Evolutionary conservation across 2,113 vertebrate genomes (phyloP), one percentile per base, ranked within the genome.

Genomic region (Cebidichthys violaceus): DNA sequence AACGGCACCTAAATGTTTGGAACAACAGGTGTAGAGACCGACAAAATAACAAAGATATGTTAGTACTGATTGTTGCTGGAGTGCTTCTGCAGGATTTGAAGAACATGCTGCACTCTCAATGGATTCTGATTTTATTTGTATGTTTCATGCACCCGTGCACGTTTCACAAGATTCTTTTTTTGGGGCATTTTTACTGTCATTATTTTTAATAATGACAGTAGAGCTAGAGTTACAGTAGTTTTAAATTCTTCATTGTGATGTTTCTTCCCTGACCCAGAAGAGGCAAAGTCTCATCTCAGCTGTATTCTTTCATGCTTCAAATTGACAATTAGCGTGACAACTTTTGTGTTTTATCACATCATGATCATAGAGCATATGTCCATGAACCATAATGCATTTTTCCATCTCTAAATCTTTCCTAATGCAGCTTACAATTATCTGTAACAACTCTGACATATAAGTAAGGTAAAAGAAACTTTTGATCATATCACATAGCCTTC

Each of bases 121-220:
- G 9, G 20, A 52, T 9, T 52, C 14, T 1, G 13, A 52, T 43
- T 43, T 13, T 43, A 11, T 43, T 45, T 45, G 4, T 20, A n/a
- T 39, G 9, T 78, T 45, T 45, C 0, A 24, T 3, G 20, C 15
- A 52, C 11, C 1, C 31, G n/a, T 70, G n/a, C 6, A 60, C 3
- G 6, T 55, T 66, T 33, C 33, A n/a, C 8, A 4, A 37, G 27
- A 47, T 29, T 59, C 24, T 79, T n/a, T 79, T 79, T 60, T 39
- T 5, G 29, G 41, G 2, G 11, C 5, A 20, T 39, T 39, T 47
- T n/a, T n/a, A n/a, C n/a, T 50, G 22, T 4, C 22, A 62, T 37
- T 37, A 65, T 52, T 71, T 71, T 71, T 71, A 9, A 37, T 54
- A 11, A 39, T 18, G 69, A 55, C 5, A 24, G 33, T 6, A 29